Evolutionary conservation across 2,113 vertebrate genomes (phyloP).

Genomic region (Hirundichthys speculiger): DNA sequence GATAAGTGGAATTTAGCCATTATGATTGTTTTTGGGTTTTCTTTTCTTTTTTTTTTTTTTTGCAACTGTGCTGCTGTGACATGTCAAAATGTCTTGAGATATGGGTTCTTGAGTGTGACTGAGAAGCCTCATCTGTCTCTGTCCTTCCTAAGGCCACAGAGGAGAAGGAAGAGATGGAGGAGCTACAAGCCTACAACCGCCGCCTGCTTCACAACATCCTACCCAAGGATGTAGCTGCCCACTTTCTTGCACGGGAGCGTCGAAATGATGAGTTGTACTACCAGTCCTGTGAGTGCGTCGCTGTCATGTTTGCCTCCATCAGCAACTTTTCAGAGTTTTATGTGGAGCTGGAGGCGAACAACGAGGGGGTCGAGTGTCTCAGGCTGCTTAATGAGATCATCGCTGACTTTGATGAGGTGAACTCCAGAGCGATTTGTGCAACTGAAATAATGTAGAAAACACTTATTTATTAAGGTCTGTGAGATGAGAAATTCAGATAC

Average conservation of each 20-base stretch:
- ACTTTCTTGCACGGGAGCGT: constrained; percentile 91
- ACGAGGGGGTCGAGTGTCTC: constrained; percentile 96
- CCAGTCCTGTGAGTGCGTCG: constrained; percentile 97
- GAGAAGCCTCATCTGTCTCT: not conserved
- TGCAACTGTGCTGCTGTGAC: not conserved
- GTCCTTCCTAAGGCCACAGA: constrained; percentile 87
- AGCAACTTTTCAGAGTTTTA: constrained; percentile 99
- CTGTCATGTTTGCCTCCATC: constrained; percentile 98
- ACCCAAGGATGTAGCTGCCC: constrained; percentile 95
- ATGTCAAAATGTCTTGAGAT: not conserved
- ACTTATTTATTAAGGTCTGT: too few relatives aligned
- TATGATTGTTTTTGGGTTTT: too few relatives aligned
- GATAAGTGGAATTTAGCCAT: constrained; percentile 4
- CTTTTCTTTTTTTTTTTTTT: not conserved
- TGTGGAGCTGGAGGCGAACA: constrained; percentile 97
- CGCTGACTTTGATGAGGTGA: constrained; percentile 96
- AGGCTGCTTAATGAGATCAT: constrained; percentile 98
- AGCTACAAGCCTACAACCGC: constrained; percentile 96
- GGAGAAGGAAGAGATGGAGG: constrained; percentile 99
- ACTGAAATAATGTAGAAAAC: not conserved
- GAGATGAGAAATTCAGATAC: too few relatives aligned
- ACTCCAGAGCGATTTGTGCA: not conserved
- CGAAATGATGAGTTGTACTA: constrained; percentile 97
- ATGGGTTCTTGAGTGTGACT: constrained; percentile 7
- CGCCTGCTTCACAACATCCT: constrained; percentile 97